These are phyloP conservation scores for Delia radicum DNA, from an alignment of 1,140 invertebrate species.

Conservation along the genomic window DNA sequence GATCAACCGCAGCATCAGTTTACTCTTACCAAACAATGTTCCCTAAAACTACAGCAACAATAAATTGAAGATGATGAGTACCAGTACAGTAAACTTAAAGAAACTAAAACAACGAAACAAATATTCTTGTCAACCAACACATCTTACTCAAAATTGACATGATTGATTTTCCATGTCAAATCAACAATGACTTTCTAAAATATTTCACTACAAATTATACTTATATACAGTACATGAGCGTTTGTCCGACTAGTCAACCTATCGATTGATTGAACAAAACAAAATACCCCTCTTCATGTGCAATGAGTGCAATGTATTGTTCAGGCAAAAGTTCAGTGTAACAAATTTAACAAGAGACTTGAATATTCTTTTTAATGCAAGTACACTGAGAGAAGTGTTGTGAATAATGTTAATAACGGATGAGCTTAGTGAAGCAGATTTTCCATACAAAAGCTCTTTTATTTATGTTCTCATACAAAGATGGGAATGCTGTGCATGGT, in stretches of 20 bases:
- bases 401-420: too few relatives aligned
- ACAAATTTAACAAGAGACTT: neutral
- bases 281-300: neutral
- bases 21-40: too few relatives aligned
- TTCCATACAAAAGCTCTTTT: too few relatives aligned
- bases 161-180: conserved; percentile 21
- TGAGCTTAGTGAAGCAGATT: too few relatives aligned
- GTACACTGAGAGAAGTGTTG: too few relatives aligned
- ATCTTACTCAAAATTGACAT: conserved; percentile 15
- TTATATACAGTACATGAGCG: neutral
- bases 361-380: too few relatives aligned
- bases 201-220: conserved; percentile 10
- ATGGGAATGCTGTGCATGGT: too few relatives aligned
- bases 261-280: too few relatives aligned
- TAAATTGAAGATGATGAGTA: neutral
- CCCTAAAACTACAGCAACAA: neutral
- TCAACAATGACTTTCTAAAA: conserved; percentile 18
- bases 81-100: neutral
- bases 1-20: too few relatives aligned
- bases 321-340: neutral
- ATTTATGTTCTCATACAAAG: too few relatives aligned
- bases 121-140: conserved; percentile 14
- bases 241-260: neutral
- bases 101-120: neutral
- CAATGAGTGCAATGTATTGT: neutral